Evolutionary conservation across 1,140 invertebrate species (phyloP), one percentile per base, ranked within the genome.

Genomic region (Steinernema khuongi): DNA sequence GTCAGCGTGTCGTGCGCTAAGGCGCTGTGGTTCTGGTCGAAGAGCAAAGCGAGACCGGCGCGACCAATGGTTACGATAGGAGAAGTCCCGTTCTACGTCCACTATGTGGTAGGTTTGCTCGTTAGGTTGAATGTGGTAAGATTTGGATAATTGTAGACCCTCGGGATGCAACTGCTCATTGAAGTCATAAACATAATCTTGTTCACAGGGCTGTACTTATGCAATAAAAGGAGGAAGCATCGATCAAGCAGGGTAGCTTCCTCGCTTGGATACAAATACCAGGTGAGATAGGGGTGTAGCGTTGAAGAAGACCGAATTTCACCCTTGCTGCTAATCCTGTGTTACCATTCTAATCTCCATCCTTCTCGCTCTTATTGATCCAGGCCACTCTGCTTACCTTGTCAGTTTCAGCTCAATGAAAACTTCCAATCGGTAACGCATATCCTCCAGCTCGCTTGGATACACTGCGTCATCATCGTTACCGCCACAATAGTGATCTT

Each of bases 291-390:
- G 7, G 7, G 7, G 7, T 7, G n/a, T 11, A 41, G 36, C n/a
- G n/a, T 41, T 41, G 36, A 41, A 41, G n/a, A 41, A 41, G 36
- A 11, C 36, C n/a, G n/a, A n/a, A n/a, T n/a, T n/a, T n/a, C n/a
- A n/a, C n/a, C n/a, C n/a, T 67, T 67, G 11, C 66, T 7, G 66
- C 66, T 26, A 29, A 67, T 7, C 66, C 66, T 67, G 14, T 67
- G 22, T 7, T 67, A 67, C 11, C 7, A 67, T 67, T 67, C 66
- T 11, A 67, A 67, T 19, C 7, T 19, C 7, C 7, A 67, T 67
- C n/a, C n/a, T n/a, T n/a, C n/a, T n/a, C n/a, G n/a, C n/a, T n/a
- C n/a, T n/a, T n/a, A n/a, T n/a, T n/a, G n/a, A n/a, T n/a, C n/a
- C n/a, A n/a, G n/a, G n/a, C n/a, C n/a, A n/a, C n/a, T n/a, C n/a